Evolutionary conservation across 2,888 invertebrate species (phyloP).

Genomic region (Scelioninae gen. 2): DNA sequence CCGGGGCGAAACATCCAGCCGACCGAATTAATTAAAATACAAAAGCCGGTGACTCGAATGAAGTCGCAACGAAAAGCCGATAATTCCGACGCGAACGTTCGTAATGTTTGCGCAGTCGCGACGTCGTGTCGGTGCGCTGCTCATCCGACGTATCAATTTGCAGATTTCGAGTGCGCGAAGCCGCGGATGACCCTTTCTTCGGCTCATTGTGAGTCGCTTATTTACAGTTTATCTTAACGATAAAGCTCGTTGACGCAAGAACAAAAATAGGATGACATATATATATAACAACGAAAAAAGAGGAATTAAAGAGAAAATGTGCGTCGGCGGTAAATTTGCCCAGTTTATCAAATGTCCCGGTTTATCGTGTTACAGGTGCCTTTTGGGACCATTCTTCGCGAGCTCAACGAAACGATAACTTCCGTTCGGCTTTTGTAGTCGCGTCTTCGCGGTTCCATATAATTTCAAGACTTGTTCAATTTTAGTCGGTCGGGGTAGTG

Average conservation of each 20-base stretch:
- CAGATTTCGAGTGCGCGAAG: constrained; percentile 41
- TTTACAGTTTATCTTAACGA: constrained; percentile 62
- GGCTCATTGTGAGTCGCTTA: constrained; percentile 61
- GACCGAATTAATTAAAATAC: constrained; percentile 25
- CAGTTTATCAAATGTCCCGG: constrained; percentile 30
- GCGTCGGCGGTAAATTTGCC: constrained; percentile 23
- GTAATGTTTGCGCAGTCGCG: neutral
- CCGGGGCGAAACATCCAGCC: neutral
- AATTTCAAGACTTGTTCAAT: no score
- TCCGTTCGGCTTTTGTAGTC: constrained; percentile 9
- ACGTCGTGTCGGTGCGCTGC: constrained; percentile 4
- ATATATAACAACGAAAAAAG: constrained; percentile 52
- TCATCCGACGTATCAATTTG: constrained; percentile 41
- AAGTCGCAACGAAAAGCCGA: constrained; percentile 13
- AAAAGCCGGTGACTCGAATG: constrained; percentile 11
- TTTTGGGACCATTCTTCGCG: neutral
- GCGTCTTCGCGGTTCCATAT: no score
- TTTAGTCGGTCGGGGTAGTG: no score
- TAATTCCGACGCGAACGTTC: neutral
- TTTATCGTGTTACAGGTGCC: constrained; percentile 8
- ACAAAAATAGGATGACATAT: constrained; percentile 49
- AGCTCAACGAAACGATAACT: neutral
- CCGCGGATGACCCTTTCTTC: constrained; percentile 43
- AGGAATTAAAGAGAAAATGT: constrained; percentile 13
- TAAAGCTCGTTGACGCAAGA: constrained; percentile 56